Conservation (phyloP, 64 coral and sea anemone species). For the Stichodactyla helianthus region DNA sequence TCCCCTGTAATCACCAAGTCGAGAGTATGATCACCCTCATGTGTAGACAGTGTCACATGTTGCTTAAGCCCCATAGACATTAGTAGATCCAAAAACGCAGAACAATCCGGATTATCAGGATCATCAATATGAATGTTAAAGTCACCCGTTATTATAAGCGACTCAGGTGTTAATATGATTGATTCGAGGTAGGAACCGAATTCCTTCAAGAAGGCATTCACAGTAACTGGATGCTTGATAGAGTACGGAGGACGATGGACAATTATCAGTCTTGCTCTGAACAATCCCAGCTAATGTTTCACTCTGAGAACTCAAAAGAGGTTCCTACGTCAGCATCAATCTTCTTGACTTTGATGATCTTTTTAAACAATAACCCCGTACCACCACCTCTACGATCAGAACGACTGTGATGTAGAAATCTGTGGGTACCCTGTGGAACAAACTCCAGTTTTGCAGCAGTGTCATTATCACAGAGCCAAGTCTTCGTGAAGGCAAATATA, state of each 20-base stretch:
- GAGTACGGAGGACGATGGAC: slow-evolving; percentile 44
- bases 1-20: neutral
- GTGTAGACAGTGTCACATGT: neutral
- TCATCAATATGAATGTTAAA: slow-evolving; percentile 3
- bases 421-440: slow-evolving; percentile 21
- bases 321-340: neutral
- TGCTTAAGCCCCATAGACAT: neutral
- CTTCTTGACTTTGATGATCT: slow-evolving; percentile 12
- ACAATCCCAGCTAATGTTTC: neutral
- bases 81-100: neutral
- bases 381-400: slow-evolving; percentile 26
- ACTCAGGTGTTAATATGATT: neutral
- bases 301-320: slow-evolving; percentile 8
- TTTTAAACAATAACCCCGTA: slow-evolving; percentile 37
- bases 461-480: slow-evolving; percentile 43
- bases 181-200: slow-evolving; percentile 59
- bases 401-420: slow-evolving; percentile 19
- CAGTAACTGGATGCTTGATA: slow-evolving; percentile 39
- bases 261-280: slow-evolving; percentile 20
- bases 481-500: slow-evolving; percentile 50
- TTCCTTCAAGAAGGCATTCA: slow-evolving; percentile 36
- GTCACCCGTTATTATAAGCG: neutral
- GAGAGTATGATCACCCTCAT: neutral
- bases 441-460: slow-evolving; percentile 25
- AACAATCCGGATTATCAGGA: neutral